Percentiles rank a stretch among this genome's conserved stretches.
phyloP scores from a whole-genome alignment of 2,113 vertebrate genomes.

The Noturus placidus region DNA sequence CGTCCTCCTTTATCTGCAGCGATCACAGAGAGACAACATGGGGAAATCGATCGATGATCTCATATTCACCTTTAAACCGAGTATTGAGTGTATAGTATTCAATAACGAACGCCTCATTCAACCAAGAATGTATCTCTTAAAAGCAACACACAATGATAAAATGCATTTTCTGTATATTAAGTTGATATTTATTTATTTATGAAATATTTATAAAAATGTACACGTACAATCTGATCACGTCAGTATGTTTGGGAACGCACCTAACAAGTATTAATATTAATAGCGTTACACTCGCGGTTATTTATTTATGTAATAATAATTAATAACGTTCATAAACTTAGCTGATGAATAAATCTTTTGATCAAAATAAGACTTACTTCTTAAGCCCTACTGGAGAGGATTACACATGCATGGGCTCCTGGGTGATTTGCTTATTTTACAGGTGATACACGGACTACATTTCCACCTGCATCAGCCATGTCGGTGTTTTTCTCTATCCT shows the following conservation, averaged over 20 bases:
- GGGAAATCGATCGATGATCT: background rate
- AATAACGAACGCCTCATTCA: background rate
- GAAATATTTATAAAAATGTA: background rate
- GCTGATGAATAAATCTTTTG: no score
- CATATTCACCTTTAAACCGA: background rate
- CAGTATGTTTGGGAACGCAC: background rate
- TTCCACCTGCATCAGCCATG: background rate
- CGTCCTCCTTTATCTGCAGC: constrained; percentile 79
- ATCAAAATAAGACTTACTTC: no score
- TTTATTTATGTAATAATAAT: no score
- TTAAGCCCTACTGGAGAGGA: no score
- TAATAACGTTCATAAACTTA: no score
- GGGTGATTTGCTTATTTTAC: no score
- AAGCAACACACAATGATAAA: background rate
- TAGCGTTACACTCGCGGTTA: background rate
- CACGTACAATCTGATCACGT: background rate
- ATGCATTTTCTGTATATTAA: no score
- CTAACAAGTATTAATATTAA: background rate
- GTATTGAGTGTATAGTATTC: background rate
- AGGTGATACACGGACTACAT: background rate
- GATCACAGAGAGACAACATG: background rate
- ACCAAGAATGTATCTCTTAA: no score
- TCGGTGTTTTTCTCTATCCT: no score
- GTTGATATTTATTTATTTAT: no score
- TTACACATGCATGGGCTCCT: no score